Evolutionary conservation across 2,888 invertebrate genomes (phyloP), one percentile per base, ranked within the genome.

Genomic region (Eumacrocentrus americanus): DNA sequence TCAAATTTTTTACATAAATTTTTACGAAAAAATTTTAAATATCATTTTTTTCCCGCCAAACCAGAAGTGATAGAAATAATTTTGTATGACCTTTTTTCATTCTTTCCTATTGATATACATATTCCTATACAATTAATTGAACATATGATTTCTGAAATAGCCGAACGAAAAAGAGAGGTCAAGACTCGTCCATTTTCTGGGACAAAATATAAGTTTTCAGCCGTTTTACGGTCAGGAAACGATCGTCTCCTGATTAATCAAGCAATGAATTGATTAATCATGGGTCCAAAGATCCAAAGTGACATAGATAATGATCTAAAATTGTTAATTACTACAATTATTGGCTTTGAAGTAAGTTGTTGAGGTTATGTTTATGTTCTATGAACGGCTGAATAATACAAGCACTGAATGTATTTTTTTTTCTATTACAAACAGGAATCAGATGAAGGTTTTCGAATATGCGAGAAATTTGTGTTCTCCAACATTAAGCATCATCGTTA

Each of bases 401-500:
- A 38, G n/a, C 40, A 18, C 25, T 57, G 9, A 46, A 55, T 14
- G 11, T 35, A 35, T 55, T 64, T 53, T 55, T 56, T 25, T 40
- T 12, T n/a, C 23, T 23, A n/a, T n/a, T n/a, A n/a, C n/a, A n/a
- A 52, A 25, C 59, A 83, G 82, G 73, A 79, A 62, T 70, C 72
- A 58, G 81, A 82, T 61, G 77, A 80, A 53, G 81, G 81, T 53
- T 81, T 79, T 62, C 76, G 72, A 2, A 64, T 77, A 12, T 82
- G 81, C 51, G 81, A 83, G 56, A 70, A 81, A 47, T 81, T 75
- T 60, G 80, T 79, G 1, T 63, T 77, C 12, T 78, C 81, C n/a
- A 81, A 81, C 55, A 76, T 85, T 4, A 82, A 81, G 40, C 79
- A 82, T 58, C 82, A 84, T 67, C 80, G 81, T 11, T 82, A 78